Conservation (phyloP, 2,113 vertebrate genomes). For the Fulmarus glacialis region DNA sequence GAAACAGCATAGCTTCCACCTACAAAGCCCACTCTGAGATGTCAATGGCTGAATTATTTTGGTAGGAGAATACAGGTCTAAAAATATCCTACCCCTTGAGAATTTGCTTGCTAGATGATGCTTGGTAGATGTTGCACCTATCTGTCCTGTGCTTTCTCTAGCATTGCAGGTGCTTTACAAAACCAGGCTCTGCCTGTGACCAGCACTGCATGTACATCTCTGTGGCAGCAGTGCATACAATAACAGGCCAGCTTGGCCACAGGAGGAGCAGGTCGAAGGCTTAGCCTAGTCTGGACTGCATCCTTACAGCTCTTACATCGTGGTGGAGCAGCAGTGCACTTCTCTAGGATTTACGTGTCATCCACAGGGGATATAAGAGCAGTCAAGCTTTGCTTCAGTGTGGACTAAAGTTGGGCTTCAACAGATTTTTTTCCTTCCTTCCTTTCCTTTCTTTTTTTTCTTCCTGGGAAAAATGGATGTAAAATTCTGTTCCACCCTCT, state of each 20-base stretch:
- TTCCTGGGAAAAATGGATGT: not conserved
- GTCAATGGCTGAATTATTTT: not conserved
- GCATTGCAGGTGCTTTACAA: not conserved
- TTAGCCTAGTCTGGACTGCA: not conserved
- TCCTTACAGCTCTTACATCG: not conserved
- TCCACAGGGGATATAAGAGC: not conserved
- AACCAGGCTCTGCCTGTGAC: not conserved
- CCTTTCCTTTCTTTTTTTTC: not conserved
- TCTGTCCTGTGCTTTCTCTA: not conserved
- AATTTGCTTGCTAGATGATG: not conserved
- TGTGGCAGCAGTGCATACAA: not conserved
- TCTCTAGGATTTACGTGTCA: not conserved
- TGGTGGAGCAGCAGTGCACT: not conserved
- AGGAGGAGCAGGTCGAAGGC: not conserved
- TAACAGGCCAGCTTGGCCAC: not conserved
- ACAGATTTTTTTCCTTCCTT: not conserved
- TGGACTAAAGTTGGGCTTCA: not conserved
- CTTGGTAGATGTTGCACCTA: not conserved
- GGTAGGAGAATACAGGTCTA: not conserved
- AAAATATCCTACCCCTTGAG: not conserved
- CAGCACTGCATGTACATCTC: rapidly evolving
- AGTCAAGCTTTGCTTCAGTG: not conserved
- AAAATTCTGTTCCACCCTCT: not conserved
- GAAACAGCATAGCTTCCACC: not conserved
- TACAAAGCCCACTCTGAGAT: not conserved